Conservation (phyloP, 2,888 invertebrate species). For the Gerris lacustris region DNA sequence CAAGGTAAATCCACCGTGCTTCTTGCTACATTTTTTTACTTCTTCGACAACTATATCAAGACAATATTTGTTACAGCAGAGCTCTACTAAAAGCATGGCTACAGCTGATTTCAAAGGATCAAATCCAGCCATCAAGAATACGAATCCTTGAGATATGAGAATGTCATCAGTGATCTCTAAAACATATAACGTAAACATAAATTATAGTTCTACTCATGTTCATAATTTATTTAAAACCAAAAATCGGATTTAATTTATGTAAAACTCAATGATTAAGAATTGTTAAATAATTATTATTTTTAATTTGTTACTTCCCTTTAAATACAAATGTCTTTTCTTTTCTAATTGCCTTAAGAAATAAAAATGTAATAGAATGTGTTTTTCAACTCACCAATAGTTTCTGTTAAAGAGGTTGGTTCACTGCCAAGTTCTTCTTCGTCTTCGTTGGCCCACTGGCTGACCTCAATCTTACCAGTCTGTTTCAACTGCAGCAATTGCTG, state of each 20-base stretch:
- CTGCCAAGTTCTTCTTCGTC: background rate
- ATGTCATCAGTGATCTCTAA: background rate
- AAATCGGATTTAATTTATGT: too few species aligned
- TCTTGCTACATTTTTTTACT: background rate
- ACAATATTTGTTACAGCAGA: background rate
- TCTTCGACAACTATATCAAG: background rate
- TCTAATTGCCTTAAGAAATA: too few species aligned
- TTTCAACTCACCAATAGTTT: background rate
- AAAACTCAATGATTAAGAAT: too few species aligned
- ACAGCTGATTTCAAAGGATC: background rate
- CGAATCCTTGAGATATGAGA: background rate
- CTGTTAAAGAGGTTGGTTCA: background rate
- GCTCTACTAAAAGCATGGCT: background rate
- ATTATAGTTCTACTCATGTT: too few species aligned
- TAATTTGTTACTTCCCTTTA: too few species aligned
- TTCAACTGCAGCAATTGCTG: background rate
- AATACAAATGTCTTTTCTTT: too few species aligned
- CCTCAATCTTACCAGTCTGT: background rate
- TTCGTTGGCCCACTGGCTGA: background rate
- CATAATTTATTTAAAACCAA: too few species aligned
- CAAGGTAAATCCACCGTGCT: background rate
- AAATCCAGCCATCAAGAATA: constrained; percentile 1
- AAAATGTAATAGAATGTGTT: too few species aligned
- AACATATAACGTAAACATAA: background rate
- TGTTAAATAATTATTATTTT: too few species aligned